phyloP scores from a whole-genome alignment of 2,888 invertebrate species.

The Agriopis aurantiaria region DNA sequence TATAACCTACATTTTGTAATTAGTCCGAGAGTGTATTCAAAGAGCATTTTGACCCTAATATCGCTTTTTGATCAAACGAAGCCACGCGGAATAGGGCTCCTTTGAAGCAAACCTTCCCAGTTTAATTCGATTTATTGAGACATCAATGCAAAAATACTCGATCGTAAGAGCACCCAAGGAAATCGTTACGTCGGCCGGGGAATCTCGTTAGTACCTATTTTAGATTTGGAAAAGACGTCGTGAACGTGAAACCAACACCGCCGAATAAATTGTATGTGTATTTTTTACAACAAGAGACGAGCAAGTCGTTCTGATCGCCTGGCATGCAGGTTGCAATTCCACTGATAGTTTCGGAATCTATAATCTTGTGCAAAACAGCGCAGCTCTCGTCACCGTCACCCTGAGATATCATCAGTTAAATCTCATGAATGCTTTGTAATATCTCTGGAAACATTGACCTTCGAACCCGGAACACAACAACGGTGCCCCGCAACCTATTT shows the following conservation, averaged over 20 bases:
- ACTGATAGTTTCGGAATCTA: no score
- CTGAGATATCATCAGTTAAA: no score
- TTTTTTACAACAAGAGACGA: not conserved
- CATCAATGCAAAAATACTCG: constrained; percentile 26
- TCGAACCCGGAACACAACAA: no score
- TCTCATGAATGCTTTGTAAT: no score
- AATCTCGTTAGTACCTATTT: constrained; percentile 13
- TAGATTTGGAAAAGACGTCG: constrained; percentile 4
- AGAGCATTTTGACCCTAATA: constrained; percentile 24
- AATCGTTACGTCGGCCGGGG: not conserved
- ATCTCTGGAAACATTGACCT: no score
- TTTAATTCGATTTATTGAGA: constrained; percentile 42
- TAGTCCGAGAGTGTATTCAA: constrained; percentile 6
- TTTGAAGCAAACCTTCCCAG: constrained; percentile 38
- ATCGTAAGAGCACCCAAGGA: constrained; percentile 5
- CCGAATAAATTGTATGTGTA: no score
- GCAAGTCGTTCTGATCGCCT: not conserved
- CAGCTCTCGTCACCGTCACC: no score
- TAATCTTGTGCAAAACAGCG: no score
- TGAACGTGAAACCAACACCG: constrained; percentile 3
- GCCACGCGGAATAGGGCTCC: constrained; percentile 36
- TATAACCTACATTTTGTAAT: constrained; percentile 14
- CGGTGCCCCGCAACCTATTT: no score
- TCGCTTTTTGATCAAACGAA: constrained; percentile 32
- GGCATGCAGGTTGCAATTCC: no score